A percentile compares a stretch with the other conserved stretches of the same genome.
Conservation (phyloP, 2,113 vertebrate species). For the Serilophus lunatus region DNA sequence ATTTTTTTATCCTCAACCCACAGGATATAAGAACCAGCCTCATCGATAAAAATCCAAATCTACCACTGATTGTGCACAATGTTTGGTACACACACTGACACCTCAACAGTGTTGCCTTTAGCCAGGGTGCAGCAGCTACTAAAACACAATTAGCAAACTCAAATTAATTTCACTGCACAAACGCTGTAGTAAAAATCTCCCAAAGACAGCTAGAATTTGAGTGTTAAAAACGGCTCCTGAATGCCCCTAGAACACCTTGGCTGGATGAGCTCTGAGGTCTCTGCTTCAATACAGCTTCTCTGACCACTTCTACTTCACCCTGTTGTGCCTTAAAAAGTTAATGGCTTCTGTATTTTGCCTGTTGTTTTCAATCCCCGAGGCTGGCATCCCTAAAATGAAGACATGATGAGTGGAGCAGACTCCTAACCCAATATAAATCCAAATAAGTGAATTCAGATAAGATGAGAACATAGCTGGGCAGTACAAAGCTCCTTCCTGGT, state of each 20-base stretch:
- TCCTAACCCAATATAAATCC: not conserved
- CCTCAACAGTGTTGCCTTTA: not conserved
- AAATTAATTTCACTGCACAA: not conserved
- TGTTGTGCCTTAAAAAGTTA: not conserved
- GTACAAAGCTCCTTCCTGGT: not conserved
- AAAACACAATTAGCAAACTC: not conserved
- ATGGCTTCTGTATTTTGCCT: not conserved
- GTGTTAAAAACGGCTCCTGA: not conserved
- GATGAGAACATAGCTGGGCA: not conserved
- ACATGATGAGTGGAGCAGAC: not conserved
- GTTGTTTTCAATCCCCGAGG: not conserved
- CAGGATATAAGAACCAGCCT: not conserved
- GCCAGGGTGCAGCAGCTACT: not conserved
- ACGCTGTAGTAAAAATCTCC: not conserved
- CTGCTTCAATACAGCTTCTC: not conserved
- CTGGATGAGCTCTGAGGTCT: accelerated
- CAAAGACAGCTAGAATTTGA: not conserved
- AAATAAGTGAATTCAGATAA: not conserved
- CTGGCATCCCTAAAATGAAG: not conserved
- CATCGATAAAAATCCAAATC: not conserved
- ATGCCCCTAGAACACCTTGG: not conserved
- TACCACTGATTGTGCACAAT: not conserved
- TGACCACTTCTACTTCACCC: not conserved
- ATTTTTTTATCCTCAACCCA: not conserved
- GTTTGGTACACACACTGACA: not conserved